Base-by-base conservation (phyloP, 2,113 vertebrate species). In the Eretmodus cyanostictus region DNA sequence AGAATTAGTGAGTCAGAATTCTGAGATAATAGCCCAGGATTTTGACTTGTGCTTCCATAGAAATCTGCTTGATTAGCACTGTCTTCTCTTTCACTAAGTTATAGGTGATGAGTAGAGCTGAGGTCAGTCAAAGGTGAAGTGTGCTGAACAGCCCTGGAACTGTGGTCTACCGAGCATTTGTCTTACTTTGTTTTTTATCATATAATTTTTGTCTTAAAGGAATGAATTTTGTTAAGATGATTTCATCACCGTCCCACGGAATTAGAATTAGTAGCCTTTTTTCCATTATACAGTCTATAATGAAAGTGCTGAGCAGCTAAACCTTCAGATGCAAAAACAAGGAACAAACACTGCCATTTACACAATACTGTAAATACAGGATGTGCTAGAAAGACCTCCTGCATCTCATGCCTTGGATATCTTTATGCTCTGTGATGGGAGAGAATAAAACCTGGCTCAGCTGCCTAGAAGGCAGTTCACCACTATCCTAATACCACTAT, bases 401-500 rank as follows among this genome's bases (percentile, higher is more conserved):
- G 24, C 42, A 29, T 76, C 42, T 76, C 14, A 19, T 76, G 40
- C 40, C 16, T 76, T 29, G 14, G 14, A 76, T 76, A 47, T 47
- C 42, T 47, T 29, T 31, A 19, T 29, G 16, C 24, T 47, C 24
- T 47, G 66, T 71, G 71, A 19, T 76, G 6, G 42, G 24, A 29
- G 27, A 89, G 89, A 93, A 90, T 91, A 45, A 36, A 92, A 93
- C 89, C 87, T 85, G 51, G 88, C 91, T 92, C 90, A 94, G 90
- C 87, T 94, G 63, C 93, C 89, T 93, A 84, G 87, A 93, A 93
- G 55, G 86, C 86, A 81, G 87, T 89, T 87, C 57, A 91, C 86
- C 89, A 90, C 86, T 71, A 71, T 68, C 38, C 61, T 22, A 68
- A 49, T 34, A 68, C 36, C n/a, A 42, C 63, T 45, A 45, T 73